A percentile compares a stretch with the other conserved stretches of the same genome.
Conservation (phyloP, 2,113 vertebrate species). For the Cromileptes altivelis region DNA sequence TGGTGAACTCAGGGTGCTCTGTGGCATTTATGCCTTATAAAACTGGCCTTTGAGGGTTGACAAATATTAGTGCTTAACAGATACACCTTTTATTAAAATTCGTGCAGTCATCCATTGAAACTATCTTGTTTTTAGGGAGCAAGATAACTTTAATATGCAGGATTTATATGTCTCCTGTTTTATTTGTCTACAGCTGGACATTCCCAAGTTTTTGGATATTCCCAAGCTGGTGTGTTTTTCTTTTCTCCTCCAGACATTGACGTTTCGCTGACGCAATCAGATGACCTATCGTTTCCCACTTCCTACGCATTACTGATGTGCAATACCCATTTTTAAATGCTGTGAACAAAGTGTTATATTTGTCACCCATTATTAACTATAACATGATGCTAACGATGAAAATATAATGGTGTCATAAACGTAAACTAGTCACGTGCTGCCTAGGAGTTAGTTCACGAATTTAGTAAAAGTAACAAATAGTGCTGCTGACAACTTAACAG, state of each 20-base stretch:
- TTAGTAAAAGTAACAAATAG: background rate
- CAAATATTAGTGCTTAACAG: background rate
- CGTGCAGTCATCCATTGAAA: background rate
- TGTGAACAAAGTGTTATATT: background rate
- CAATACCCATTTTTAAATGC: background rate
- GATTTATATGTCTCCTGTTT: background rate
- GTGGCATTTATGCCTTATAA: background rate
- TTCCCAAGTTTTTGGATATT: constrained; percentile 43
- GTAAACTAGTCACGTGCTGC: background rate
- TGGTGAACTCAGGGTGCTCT: background rate
- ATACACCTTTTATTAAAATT: background rate
- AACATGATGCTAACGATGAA: background rate
- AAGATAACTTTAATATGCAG: background rate
- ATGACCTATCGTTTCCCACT: constrained; percentile 71
- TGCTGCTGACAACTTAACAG: too few species aligned
- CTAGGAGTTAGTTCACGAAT: background rate
- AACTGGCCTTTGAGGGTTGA: background rate
- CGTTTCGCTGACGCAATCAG: constrained; percentile 75
- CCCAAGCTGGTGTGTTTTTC: constrained; percentile 10
- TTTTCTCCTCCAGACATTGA: constrained; percentile 62
- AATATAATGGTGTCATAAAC: background rate
- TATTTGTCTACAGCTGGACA: constrained; percentile 37
- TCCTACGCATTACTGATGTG: constrained; percentile 47
- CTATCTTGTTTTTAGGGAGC: background rate
- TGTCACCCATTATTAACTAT: background rate